These are phyloP conservation scores for Barnardius zonarius DNA, from an alignment of 2,113 vertebrate species.

Conservation along the genomic window DNA sequence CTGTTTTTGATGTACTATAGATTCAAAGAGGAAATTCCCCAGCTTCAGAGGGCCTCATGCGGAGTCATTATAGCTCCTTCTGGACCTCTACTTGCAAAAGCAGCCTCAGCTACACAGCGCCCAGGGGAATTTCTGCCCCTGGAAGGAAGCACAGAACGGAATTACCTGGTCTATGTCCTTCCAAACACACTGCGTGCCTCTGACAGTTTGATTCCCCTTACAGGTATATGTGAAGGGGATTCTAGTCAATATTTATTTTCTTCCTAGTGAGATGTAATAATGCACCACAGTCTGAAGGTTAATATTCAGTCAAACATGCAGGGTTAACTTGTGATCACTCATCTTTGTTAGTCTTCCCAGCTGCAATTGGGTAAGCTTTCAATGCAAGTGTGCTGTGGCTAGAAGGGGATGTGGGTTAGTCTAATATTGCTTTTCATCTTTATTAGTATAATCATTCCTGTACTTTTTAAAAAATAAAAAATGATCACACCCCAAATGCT, in stretches of 20 bases:
- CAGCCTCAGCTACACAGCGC: background rate
- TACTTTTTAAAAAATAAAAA: slow-evolving; percentile 17
- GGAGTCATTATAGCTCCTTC: background rate
- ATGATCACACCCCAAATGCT: background rate
- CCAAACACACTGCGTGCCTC: rapidly evolving
- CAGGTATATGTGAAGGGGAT: background rate
- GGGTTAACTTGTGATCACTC: background rate
- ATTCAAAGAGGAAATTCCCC: background rate
- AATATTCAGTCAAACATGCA: slow-evolving; percentile 37
- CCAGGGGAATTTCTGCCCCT: background rate
- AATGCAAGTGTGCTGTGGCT: background rate
- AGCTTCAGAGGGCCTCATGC: background rate
- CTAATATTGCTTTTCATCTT: background rate
- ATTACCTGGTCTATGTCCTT: background rate
- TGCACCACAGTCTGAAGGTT: slow-evolving; percentile 1
- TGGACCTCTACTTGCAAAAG: background rate
- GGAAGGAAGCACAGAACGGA: background rate
- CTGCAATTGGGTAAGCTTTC: background rate
- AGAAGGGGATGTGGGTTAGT: background rate
- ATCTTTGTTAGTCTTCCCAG: slow-evolving; percentile 34
- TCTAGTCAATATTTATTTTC: slow-evolving; percentile 17
- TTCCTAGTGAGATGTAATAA: background rate
- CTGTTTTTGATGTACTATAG: background rate
- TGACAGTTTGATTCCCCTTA: background rate
- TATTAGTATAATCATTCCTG: background rate